Conservation (phyloP, 1,140 invertebrate species). For the Sminthurinus signatus region DNA sequence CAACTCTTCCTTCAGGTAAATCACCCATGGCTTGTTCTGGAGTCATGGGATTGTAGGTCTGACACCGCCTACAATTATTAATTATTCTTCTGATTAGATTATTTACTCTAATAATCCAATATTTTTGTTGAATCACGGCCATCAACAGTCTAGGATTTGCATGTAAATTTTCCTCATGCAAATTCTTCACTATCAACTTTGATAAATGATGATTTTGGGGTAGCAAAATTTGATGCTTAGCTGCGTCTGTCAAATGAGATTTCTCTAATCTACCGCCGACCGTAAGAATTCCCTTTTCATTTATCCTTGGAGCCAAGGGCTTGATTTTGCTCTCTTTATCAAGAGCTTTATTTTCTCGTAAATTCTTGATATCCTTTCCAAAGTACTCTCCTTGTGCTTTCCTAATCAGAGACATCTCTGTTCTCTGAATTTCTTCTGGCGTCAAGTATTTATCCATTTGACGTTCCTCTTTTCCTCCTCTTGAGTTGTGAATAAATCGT, state of each 20-base stretch:
- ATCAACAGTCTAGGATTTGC: conserved; percentile 37
- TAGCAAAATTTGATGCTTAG: conserved; percentile 44
- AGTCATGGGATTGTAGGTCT: too few relatives aligned
- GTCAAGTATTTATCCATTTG: too few relatives aligned
- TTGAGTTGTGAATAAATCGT: too few relatives aligned
- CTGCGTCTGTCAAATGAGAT: conserved; percentile 31
- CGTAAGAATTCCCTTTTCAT: conserved; percentile 44
- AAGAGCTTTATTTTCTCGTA: neutral
- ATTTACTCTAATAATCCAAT: conserved; percentile 37
- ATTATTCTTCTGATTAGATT: conserved; percentile 16
- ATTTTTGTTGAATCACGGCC: conserved; percentile 22
- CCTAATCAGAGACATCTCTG: neutral
- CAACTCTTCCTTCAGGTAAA: neutral
- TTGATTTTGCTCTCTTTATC: conserved; percentile 31
- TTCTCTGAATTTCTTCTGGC: too few relatives aligned
- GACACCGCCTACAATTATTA: conserved; percentile 22
- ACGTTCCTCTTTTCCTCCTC: too few relatives aligned
- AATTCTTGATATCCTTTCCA: neutral
- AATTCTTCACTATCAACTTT: conserved; percentile 43
- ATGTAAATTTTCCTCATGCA: conserved; percentile 44
- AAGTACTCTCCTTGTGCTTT: neutral
- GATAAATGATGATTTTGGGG: conserved; percentile 41
- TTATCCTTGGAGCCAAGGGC: conserved; percentile 45
- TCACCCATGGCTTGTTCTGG: conserved; percentile 45
- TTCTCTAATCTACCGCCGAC: conserved; percentile 47